Conservation (phyloP, 2,797 vertebrate species). For the Momotus momota region DNA sequence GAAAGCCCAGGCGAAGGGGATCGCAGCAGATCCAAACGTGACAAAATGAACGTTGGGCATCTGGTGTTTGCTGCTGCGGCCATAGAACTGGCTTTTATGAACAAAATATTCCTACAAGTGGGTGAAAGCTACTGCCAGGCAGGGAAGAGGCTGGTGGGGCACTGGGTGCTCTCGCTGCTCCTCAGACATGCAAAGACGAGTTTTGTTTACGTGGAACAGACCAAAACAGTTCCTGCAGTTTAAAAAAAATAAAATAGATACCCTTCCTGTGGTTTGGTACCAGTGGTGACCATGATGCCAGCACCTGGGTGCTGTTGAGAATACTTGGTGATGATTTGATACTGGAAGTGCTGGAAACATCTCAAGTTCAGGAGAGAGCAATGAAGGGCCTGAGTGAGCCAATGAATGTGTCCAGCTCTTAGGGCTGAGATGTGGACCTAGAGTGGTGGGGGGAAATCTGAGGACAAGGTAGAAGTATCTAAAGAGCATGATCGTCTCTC, state of each 20-base stretch:
- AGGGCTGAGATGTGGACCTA: background rate
- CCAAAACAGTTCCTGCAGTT: background rate
- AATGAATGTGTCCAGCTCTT: background rate
- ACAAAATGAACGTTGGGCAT: background rate
- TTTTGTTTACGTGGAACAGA: background rate
- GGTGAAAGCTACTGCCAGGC: background rate
- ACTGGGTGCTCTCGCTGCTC: background rate
- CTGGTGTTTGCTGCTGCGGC: background rate
- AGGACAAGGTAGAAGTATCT: background rate
- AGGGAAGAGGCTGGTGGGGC: background rate
- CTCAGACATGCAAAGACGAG: background rate
- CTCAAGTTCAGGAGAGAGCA: background rate
- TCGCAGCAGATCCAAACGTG: background rate
- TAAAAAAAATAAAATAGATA: background rate
- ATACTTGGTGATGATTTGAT: background rate
- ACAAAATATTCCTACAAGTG: background rate
- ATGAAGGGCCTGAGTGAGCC: background rate
- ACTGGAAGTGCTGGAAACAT: background rate
- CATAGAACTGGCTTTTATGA: accelerated
- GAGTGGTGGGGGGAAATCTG: background rate
- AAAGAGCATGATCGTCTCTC: background rate
- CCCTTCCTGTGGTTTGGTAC: background rate
- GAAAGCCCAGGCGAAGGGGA: background rate
- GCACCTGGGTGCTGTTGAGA: too few relatives aligned
- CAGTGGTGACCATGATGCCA: background rate